These are phyloP conservation scores for Campaea margaritaria DNA, from an alignment of 2,888 invertebrate species.

Conservation along the genomic window DNA sequence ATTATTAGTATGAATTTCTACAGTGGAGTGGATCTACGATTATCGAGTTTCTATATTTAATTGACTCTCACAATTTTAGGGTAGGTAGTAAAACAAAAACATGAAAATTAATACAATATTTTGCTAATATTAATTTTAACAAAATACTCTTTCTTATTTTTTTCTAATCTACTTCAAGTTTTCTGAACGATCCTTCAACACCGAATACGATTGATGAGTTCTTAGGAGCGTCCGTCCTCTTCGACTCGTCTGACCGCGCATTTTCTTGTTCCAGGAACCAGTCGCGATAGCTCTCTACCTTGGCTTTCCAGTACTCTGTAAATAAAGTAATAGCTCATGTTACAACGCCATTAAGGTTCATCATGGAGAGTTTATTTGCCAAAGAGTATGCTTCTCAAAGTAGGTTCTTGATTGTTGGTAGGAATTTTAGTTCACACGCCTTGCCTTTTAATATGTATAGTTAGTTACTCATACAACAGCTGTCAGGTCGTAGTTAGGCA, in stretches of 20 bases:
- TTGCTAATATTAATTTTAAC: not conserved
- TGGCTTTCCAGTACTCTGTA: conserved; percentile 60
- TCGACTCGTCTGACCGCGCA: conserved; percentile 78
- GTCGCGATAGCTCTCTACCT: conserved; percentile 65
- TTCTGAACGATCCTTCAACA: conserved; percentile 82
- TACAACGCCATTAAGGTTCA: not conserved
- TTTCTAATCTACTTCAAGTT: conserved; percentile 71
- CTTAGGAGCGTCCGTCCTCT: conserved; percentile 74
- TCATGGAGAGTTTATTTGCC: conserved; percentile 18
- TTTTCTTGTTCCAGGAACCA: conserved; percentile 58
- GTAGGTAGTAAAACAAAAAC: no score
- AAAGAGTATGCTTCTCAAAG: not conserved
- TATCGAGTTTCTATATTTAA: no score
- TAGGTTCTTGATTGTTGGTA: not conserved
- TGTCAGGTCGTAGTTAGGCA: not conserved
- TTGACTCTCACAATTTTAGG: no score
- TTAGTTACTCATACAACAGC: not conserved
- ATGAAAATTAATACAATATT: no score
- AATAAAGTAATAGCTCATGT: conserved; percentile 24
- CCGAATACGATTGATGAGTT: conserved; percentile 78
- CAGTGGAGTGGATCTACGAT: no score
- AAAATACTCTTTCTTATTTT: not conserved
- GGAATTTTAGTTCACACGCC: not conserved
- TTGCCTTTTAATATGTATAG: no score
- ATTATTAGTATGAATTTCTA: no score